These are phyloP conservation scores for Caprella mutica DNA, from an alignment of 2,888 invertebrate genomes.

Conservation along the genomic window DNA sequence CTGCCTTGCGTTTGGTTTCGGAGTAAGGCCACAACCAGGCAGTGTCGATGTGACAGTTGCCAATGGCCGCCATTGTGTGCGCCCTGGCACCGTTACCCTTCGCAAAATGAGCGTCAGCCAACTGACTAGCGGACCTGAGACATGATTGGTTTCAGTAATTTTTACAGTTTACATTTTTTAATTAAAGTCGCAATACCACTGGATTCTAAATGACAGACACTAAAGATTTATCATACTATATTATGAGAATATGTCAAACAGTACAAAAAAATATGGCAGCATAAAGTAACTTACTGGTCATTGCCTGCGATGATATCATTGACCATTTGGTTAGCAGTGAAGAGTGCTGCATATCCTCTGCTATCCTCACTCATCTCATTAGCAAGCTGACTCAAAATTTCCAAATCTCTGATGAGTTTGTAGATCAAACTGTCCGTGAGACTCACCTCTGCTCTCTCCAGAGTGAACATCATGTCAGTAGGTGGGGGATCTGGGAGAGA, in stretches of 20 bases:
- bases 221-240: too few species aligned
- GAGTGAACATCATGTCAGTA: slow-evolving; percentile 38
- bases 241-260: too few species aligned
- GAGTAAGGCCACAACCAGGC: slow-evolving; percentile 48
- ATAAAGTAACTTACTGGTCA: slow-evolving; percentile 33
- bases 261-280: too few species aligned
- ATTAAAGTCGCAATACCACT: too few species aligned
- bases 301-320: slow-evolving; percentile 40
- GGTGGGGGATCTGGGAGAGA: slow-evolving; percentile 42
- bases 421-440: slow-evolving; percentile 41
- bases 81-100: slow-evolving; percentile 42
- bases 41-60: slow-evolving; percentile 46
- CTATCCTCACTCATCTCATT: slow-evolving; percentile 45
- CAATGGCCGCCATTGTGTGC: slow-evolving; percentile 43
- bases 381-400: slow-evolving; percentile 55
- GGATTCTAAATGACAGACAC: too few species aligned
- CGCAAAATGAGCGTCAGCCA: slow-evolving; percentile 41
- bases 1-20: slow-evolving; percentile 46
- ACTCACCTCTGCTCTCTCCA: slow-evolving; percentile 41
- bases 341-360: slow-evolving; percentile 43
- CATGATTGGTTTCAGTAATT: too few species aligned
- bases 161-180: too few species aligned
- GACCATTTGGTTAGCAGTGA: slow-evolving; percentile 44
- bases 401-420: slow-evolving; percentile 42
- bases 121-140: slow-evolving; percentile 38